phyloP scores from a whole-genome alignment of 1,140 invertebrate genomes.

The Berghia stephanieae region DNA sequence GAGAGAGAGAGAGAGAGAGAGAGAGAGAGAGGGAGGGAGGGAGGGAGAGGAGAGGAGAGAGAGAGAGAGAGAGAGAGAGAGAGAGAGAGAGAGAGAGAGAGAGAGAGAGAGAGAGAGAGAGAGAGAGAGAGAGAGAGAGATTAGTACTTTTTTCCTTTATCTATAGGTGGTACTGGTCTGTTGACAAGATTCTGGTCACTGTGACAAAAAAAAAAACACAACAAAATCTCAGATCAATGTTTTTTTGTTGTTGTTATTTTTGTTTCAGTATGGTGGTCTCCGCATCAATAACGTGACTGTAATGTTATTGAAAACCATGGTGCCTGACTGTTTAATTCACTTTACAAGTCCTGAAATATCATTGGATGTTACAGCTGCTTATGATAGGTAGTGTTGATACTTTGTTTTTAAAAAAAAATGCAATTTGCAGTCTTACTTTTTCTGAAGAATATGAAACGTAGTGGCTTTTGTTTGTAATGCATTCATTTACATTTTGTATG shows the following conservation, averaged over 20 bases:
- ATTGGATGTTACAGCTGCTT: slow-evolving; percentile 78
- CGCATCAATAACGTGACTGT: slow-evolving; percentile 84
- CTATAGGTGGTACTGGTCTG: too few species aligned
- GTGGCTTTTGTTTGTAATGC: too few species aligned
- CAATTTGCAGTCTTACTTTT: background rate
- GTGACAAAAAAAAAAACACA: too few species aligned
- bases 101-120: too few species aligned
- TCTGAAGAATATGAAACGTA: background rate
- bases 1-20: too few species aligned
- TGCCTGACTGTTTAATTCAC: slow-evolving; percentile 79
- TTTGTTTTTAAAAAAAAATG: background rate
- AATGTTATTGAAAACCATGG: slow-evolving; percentile 74
- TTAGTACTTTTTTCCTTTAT: too few species aligned
- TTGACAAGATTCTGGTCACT: too few species aligned
- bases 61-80: background rate
- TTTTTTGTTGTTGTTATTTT: background rate
- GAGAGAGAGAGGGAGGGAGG: too few species aligned
- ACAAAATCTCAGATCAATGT: background rate
- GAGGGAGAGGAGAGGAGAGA: background rate
- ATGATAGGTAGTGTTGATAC: slow-evolving; percentile 71
- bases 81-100: too few species aligned
- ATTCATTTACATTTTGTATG: too few species aligned
- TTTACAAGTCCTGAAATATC: slow-evolving; percentile 79
- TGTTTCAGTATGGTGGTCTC: slow-evolving; percentile 62
- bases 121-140: too few species aligned